Percentiles rank a stretch among this genome's conserved stretches.
Conservation (phyloP, 2,888 invertebrate genomes). For the Colostygia pectinataria region DNA sequence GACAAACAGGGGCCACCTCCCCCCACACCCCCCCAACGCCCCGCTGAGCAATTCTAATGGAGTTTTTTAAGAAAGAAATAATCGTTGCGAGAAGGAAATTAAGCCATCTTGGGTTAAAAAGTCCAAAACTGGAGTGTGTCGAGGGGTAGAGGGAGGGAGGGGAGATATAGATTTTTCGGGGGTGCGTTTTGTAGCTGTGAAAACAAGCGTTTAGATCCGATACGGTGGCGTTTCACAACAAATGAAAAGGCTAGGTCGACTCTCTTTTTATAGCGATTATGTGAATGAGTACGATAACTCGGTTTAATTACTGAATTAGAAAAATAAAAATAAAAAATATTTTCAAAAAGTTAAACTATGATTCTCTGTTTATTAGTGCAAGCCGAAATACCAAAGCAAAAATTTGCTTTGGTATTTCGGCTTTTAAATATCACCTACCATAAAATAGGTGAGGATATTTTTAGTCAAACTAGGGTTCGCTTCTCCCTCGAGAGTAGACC, state of each 20-base stretch:
- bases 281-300: too few species aligned
- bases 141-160: slow-evolving; percentile 35
- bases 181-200: slow-evolving; percentile 56
- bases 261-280: too few species aligned
- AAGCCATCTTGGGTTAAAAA: slow-evolving; percentile 78
- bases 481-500: too few species aligned
- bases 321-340: too few species aligned
- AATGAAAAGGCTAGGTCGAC: slow-evolving; percentile 21
- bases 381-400: too few species aligned
- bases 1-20: slow-evolving; percentile 28
- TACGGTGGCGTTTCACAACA: slow-evolving; percentile 37
- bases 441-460: too few species aligned
- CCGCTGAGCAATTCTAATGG: slow-evolving; percentile 60
- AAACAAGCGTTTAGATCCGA: slow-evolving; percentile 63
- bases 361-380: too few species aligned
- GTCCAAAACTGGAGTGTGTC: slow-evolving; percentile 63
- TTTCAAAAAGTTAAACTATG: too few species aligned
- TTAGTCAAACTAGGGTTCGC: too few species aligned
- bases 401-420: too few species aligned
- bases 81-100: slow-evolving; percentile 69
- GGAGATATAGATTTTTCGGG: slow-evolving; percentile 66
- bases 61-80: slow-evolving; percentile 67
- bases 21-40: slow-evolving; percentile 30
- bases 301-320: too few species aligned
- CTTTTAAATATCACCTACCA: too few species aligned